phyloP scores from a whole-genome alignment of 1,140 invertebrate genomes.

The Oedothorax gibbosus region DNA sequence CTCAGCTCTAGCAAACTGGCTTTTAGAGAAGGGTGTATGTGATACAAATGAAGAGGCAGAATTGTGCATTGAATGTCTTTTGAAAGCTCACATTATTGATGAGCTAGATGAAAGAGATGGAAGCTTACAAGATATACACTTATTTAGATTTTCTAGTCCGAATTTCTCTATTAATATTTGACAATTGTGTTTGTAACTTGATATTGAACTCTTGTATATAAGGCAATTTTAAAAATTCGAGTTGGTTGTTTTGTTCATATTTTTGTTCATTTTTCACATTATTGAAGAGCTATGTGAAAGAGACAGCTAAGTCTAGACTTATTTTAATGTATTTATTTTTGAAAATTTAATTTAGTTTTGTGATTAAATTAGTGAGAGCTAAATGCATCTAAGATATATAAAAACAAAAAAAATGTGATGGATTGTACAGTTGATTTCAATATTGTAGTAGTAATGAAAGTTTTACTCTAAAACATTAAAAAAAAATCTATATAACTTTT shows the following conservation, averaged over 20 bases:
- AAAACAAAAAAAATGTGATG: no score
- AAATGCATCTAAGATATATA: no score
- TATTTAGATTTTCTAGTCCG: constrained; percentile 66
- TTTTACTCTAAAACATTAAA: no score
- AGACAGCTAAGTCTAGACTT: neutral
- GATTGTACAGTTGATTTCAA: no score
- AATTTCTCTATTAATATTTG: neutral
- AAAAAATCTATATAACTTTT: no score
- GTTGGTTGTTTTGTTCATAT: neutral
- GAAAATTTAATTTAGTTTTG: no score
- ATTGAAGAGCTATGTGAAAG: neutral
- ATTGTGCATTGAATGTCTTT: constrained; percentile 83
- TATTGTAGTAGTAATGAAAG: no score
- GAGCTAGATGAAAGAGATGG: constrained; percentile 86
- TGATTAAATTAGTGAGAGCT: no score
- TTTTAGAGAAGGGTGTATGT: constrained; percentile 82
- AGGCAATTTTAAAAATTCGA: neutral
- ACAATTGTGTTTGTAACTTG: neutral
- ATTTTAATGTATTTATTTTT: neutral
- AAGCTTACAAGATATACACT: constrained; percentile 75
- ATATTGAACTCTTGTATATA: no score
- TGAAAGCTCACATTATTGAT: constrained; percentile 84
- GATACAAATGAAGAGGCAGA: constrained; percentile 81
- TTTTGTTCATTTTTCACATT: neutral
- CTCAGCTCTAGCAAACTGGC: constrained; percentile 86